Percentiles rank a stretch among this genome's conserved stretches.
Evolutionary conservation across 2,797 vertebrate species (phyloP).

Genomic region (Notoglanidium macrostoma): DNA sequence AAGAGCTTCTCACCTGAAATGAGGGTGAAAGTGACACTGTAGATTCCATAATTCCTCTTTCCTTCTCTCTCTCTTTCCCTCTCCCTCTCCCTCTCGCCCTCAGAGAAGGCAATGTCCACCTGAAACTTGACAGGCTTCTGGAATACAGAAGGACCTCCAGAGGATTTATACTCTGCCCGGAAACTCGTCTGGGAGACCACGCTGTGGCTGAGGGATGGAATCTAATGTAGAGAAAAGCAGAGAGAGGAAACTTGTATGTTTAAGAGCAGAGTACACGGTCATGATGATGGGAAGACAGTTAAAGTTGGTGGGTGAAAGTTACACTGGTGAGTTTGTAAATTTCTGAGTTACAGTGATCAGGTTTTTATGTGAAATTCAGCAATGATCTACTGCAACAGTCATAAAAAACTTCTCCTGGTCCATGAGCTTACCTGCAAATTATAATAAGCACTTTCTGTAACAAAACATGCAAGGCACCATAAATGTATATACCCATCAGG

Average conservation of each 20-base stretch:
- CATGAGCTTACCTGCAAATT: too few species aligned
- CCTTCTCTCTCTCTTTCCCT: slow-evolving; percentile 52
- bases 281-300: not conserved
- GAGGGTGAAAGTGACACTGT: slow-evolving; percentile 92
- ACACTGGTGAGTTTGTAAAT: not conserved
- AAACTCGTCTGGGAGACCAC: slow-evolving; percentile 54
- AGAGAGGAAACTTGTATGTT: slow-evolving; percentile 6
- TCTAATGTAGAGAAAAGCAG: slow-evolving; percentile 49
- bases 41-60: slow-evolving; percentile 81
- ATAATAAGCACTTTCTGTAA: not conserved
- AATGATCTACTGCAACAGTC: not conserved
- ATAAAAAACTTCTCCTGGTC: not conserved
- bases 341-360: not conserved
- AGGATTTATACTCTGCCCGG: slow-evolving; percentile 68
- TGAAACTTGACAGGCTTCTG: slow-evolving; percentile 82
- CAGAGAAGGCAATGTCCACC: slow-evolving; percentile 78
- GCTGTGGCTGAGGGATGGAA: slow-evolving; percentile 62
- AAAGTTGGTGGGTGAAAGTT: not conserved
- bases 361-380: not conserved
- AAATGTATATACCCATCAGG: not conserved
- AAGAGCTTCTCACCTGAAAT: slow-evolving; percentile 80
- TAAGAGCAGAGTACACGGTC: too few species aligned
- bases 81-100: slow-evolving; percentile 45
- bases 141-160: slow-evolving; percentile 82
- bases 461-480: not conserved